phyloP scores from a whole-genome alignment of 2,113 vertebrate genomes.

The Caracal caracal region DNA sequence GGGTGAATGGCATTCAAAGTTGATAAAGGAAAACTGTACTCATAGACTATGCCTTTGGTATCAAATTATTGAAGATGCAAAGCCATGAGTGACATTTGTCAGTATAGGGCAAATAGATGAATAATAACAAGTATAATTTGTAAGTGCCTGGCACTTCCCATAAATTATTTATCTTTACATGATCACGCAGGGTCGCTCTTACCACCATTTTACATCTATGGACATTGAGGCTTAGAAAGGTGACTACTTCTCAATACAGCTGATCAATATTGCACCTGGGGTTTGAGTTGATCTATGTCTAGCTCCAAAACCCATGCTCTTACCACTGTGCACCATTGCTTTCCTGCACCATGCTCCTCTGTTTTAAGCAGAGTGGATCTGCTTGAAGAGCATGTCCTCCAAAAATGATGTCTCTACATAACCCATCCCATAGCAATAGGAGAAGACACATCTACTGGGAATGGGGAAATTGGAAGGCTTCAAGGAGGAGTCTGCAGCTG shows the following conservation, averaged over 20 bases:
- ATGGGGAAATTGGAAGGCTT: not conserved
- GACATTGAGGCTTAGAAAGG: not conserved
- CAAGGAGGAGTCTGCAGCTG: not conserved
- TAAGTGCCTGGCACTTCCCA: not conserved
- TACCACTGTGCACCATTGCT: not conserved
- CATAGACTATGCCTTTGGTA: not conserved
- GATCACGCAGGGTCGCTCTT: not conserved
- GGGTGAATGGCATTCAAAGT: not conserved
- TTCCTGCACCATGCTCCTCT: not conserved
- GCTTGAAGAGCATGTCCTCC: not conserved
- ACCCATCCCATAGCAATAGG: not conserved
- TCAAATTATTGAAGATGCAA: constrained; percentile 19
- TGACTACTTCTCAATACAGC: not conserved
- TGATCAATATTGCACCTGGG: not conserved
- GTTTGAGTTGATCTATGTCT: not conserved
- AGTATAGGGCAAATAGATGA: not conserved
- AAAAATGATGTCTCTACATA: not conserved
- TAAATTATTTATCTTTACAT: not conserved
- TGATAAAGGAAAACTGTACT: not conserved
- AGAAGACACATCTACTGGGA: not conserved
- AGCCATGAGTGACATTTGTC: not conserved
- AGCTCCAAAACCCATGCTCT: not conserved
- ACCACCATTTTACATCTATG: not conserved
- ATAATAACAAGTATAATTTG: not conserved
- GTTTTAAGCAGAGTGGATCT: not conserved